Evolutionary conservation across 2,888 invertebrate species (phyloP).

Genomic region (Nasonovia ribisnigri): DNA sequence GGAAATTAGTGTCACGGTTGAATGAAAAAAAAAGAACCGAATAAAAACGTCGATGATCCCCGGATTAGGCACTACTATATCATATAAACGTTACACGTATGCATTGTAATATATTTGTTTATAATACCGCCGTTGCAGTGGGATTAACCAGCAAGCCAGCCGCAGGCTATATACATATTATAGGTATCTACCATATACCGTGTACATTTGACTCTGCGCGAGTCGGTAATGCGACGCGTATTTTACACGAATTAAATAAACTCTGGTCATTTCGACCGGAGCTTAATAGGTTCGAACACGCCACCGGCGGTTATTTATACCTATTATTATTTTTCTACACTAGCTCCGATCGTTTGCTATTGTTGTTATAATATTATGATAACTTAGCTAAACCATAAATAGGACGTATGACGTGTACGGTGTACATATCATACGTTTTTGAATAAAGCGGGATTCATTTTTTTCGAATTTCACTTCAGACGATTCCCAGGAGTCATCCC

Average conservation of each 20-base stretch:
- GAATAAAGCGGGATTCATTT: not conserved
- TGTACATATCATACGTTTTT: not conserved
- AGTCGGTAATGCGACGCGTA: not conserved
- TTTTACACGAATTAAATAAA: not conserved
- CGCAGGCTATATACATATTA: not conserved
- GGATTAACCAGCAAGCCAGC: not conserved
- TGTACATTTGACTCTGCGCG: not conserved
- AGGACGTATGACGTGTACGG: not conserved
- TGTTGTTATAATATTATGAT: not conserved
- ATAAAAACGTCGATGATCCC: not conserved
- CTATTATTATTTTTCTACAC: not conserved
- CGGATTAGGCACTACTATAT: not conserved
- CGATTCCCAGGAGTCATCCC: too few species aligned
- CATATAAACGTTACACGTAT: not conserved
- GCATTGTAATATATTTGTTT: not conserved
- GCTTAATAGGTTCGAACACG: slow-evolving; percentile 1
- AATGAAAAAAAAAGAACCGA: not conserved
- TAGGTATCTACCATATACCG: not conserved
- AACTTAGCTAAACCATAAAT: not conserved
- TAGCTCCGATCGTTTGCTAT: not conserved
- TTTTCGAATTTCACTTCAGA: too few species aligned
- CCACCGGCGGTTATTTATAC: not conserved
- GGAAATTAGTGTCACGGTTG: not conserved
- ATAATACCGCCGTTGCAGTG: not conserved
- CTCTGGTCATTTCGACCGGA: not conserved